Conservation (phyloP, 2,888 invertebrate genomes). For the Volucella inanis region DNA sequence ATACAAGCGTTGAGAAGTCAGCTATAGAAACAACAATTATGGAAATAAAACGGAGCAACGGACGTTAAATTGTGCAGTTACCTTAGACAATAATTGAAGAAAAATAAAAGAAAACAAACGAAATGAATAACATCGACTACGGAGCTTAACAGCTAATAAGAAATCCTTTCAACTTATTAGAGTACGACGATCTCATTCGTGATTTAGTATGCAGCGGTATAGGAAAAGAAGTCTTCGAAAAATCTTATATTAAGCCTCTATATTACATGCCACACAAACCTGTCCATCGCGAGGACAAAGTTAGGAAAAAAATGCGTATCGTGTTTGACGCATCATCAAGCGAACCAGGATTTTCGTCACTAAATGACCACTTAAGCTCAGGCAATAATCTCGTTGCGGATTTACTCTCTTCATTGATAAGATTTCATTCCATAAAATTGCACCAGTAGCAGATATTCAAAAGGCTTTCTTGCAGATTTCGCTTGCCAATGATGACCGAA, state of each 20-base stretch:
- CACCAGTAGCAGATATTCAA: too few species aligned
- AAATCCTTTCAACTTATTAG: background rate
- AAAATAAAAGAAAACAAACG: background rate
- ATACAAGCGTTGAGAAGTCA: constrained; percentile 7
- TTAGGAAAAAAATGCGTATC: constrained; percentile 54
- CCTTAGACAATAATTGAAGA: background rate
- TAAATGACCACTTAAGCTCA: constrained; percentile 59
- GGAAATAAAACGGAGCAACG: constrained; percentile 34
- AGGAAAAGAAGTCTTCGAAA: background rate
- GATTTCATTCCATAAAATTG: too few species aligned
- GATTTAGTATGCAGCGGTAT: background rate
- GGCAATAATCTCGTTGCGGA: constrained; percentile 62
- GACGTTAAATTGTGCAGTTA: constrained; percentile 10
- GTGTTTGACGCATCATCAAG: constrained; percentile 63
- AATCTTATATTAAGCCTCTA: background rate
- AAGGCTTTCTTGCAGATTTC: too few species aligned
- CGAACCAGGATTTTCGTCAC: constrained; percentile 42
- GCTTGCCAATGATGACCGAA: constrained; percentile 54
- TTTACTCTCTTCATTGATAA: constrained; percentile 50
- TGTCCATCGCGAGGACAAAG: constrained; percentile 34
- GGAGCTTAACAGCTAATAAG: constrained; percentile 5
- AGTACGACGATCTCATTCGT: too few species aligned
- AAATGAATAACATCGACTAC: background rate
- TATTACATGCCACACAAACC: constrained; percentile 40
- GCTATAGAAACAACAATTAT: constrained; percentile 34